Base-by-base conservation (phyloP, 2,797 vertebrate species). In the Pseudochromis fuscus region DNA sequence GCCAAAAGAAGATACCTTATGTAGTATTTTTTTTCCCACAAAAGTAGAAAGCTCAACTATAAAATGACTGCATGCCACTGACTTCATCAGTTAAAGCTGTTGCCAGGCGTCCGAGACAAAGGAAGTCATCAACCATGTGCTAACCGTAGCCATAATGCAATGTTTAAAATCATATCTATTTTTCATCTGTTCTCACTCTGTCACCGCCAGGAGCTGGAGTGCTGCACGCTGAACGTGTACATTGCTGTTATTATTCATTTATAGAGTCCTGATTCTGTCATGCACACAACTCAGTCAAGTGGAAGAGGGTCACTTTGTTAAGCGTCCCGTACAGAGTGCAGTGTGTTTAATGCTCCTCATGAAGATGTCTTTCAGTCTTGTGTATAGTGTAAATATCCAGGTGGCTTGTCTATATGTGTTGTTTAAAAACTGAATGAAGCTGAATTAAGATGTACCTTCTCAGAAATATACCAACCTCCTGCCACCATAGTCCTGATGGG, bases 181-280 rank as follows among this genome's bases (percentile, higher is more conserved):
- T 81, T 87, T 87, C 56, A 81, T 89, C 62, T 38, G 44, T 77
- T 86, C 79, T 83, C 72, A 10, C 75, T 76, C 48, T 11, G 51
- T 33, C 66, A 18, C 51, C 25, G 51, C 31, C 46, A 35, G 46
- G 37, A 62, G 45, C 61, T 19, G 23, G 42, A 65, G 67, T 16
- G 40, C 53, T 51, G 75, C 65, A 56, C 15, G 21, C 38, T 33
- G 16, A 77, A 74, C 79, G 35, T 75, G 75, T 75, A 78, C 76
- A 82, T 62, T 46, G 38, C 24, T 27, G 67, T 42, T 74, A 90
- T 94, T 72, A 91, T 88, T 93, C 65, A 94, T 93, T 93, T 79
- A 93, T 93, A 79, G 84, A 88, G 91, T 81, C 88, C 91, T 33
- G 40, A 90, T 84, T 94, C 91, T 92, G 91, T 93, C 89, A 87